Base-by-base conservation (phyloP, 2,113 vertebrate genomes). In the Narcine bancroftii region DNA sequence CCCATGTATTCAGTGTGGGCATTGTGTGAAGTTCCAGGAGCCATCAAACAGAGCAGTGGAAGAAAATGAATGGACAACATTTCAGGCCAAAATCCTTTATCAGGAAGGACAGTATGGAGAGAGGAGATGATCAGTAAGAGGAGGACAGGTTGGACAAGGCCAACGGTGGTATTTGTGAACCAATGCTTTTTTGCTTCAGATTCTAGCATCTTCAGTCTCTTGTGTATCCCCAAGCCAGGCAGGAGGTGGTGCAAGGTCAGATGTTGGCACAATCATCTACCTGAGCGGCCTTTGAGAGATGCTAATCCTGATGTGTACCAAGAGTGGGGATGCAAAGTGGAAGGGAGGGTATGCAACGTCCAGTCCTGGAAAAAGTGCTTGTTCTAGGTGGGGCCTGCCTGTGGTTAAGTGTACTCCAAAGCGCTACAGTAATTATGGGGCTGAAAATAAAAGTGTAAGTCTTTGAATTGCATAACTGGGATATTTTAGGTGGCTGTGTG, bases 361-460 rank as follows among this genome's bases (percentile, higher is more conserved):
- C 45, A 47, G 24, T 26, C 42, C 76, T 21, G 45, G 50, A 0
- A 60, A 13, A 29, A 60, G 21, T 36, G 50, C 81, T 83, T 93
- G 29, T 92, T 63, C 24, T 93, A 92, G 1, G 36, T 26, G 17
- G 45, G 63, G 47, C 89, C 66, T n/a, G 42, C 24, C 3, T 24
- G 71, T 24, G 89, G 69, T 53, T 92, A 33, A 50, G 45, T 77
- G 26, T 4, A 92, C 56, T 42, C 45, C 53, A 91, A 36, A 6
- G 26, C 7, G 21, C 36, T 29, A 81, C 21, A 29, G 42, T 83
- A 66, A 45, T 15, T 93, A 91, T 4, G 10, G 65, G 21, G 87
- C 73, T 87, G 92, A 11, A 7, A 50, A 50, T 26, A 87, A 63
- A 24, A 36, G 42, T 73, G 93, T 65, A 91, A 92, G 93, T 93